phyloP scores from a whole-genome alignment of 2,113 vertebrate species.

The Lampris incognitus region DNA sequence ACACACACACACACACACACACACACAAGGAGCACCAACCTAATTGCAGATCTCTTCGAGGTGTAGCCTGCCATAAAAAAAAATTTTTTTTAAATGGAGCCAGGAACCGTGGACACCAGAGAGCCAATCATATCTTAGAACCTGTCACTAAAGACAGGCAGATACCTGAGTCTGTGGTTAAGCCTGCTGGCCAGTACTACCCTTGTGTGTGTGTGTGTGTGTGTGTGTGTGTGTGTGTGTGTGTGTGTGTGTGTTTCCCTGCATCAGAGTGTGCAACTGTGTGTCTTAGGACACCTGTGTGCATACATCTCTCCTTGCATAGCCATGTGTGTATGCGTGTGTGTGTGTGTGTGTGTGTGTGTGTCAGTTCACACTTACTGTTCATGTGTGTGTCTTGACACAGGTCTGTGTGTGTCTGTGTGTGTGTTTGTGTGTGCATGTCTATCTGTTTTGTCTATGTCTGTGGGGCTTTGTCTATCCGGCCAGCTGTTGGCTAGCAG shows the following conservation, averaged over 20 bases:
- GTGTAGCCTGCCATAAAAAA: conserved; percentile 28
- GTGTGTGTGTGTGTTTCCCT: neutral
- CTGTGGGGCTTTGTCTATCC: conserved; percentile 21
- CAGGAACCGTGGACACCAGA: conserved; percentile 10
- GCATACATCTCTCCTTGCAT: no score
- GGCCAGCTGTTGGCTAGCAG: conserved; percentile 19
- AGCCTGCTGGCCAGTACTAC: neutral
- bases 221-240: conserved; percentile 12
- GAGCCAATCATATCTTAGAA: conserved; percentile 33
- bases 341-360: conserved; percentile 10
- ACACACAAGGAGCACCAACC: neutral
- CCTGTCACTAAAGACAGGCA: conserved; percentile 14
- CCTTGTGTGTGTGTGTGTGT: neutral
- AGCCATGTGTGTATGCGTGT: neutral
- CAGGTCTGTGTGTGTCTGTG: neutral
- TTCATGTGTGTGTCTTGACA: neutral
- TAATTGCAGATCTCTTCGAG: conserved; percentile 29
- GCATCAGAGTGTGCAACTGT: no score
- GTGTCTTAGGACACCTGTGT: no score
- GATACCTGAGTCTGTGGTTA: conserved; percentile 34
- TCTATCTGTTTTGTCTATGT: neutral
- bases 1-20: conserved; percentile 4
- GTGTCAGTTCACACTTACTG: neutral
- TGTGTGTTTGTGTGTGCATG: conserved; percentile 9
- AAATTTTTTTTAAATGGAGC: neutral